Base-by-base conservation (phyloP, 2,888 invertebrate genomes). In the Drosophila atripex region DNA sequence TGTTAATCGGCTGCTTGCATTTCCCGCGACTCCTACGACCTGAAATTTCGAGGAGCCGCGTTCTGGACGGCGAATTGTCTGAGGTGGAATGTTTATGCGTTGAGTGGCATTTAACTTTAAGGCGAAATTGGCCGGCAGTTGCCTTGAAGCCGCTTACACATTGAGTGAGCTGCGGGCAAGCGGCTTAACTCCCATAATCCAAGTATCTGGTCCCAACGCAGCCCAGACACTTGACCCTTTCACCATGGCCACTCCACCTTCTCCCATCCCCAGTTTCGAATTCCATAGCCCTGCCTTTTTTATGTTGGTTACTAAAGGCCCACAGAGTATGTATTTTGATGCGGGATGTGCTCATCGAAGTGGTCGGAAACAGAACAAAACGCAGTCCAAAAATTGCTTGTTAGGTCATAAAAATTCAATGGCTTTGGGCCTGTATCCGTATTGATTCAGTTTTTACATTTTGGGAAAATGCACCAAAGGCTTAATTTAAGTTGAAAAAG, bases 161-260 rank as follows among this genome's bases (percentile, higher is more conserved):
- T 80, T 84, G 72, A 69, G 45, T 70, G 71, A 71, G 69, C 59
- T 63, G 69, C 73, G 58, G 66, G 45, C 80, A 89, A 89, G 88
- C 86, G 83, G 89, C 88, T 89, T 89, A 80, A 84, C 86, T 88
- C 73, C 76, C 88, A 89, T 89, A 89, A 89, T 89, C 89, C 88
- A 77, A 86, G 88, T 89, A 89, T 89, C 88, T 88, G 84, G 55
- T 46, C 83, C 76, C 74, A 63, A 71, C 72, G 80, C 88, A 77
- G 71, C 77, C 88, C 88, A 77, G 71, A 78, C 88, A 78, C 78
- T 89, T 88, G 88, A 89, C 83, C 85, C 76, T 78, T 80, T 82
- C 64, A 14, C 63, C 46, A 58, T 58, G 28, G 21, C 63, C 16
- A 16, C 18, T 49, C 2, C 21, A 21, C 12, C 14, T 43, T 12